Evolutionary conservation across 2,113 vertebrate species (phyloP), one percentile per base, ranked within the genome.

Genomic region (Scomber scombrus): DNA sequence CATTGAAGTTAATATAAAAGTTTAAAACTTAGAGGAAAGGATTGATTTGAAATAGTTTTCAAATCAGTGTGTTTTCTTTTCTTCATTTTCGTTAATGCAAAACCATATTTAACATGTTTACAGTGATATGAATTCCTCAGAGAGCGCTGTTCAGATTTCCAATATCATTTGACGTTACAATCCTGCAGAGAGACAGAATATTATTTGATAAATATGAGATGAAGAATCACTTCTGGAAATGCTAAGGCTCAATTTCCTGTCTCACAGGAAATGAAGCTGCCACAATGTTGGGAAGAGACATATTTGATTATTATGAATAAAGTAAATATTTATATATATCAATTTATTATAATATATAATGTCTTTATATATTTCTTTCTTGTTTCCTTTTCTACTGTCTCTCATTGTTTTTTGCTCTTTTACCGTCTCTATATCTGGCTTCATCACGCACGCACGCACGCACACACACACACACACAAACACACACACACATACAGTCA

Each of bases 201-300:
- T 80, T 77, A 86, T 82, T 82, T 64, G 63, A 85, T 86, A 87
- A 88, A 92, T 81, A 90, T 81, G 75, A 79, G 83, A 55, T 61
- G 55, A 40, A 75, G 61, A 85, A 85, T 91, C 71, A 89, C 61
- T 87, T 80, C 47, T 66, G 80, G 71, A 88, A 85, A 90, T 51
- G 81, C 73, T 64, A 50, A 64, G 71, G 70, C 80, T 85, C 82
- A 89, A 92, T 93, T 93, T 93, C 91, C 92, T 89, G 84, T 82
- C 61, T 29, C 56, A 78, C 82, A 89, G 92, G 92, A 93, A 93
- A 93, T 93, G 89, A 93, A 84, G 80, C 84, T 92, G 86, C 90
- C 90, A 88, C 66, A 74, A 74, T 82, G 84, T 84, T 84, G 15
- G 82, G 83, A 88, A 83, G 82, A 75, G 77, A 81, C 74, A 71